phyloP scores from a whole-genome alignment of 2,888 invertebrate species.

The Exocentrus adspersus region DNA sequence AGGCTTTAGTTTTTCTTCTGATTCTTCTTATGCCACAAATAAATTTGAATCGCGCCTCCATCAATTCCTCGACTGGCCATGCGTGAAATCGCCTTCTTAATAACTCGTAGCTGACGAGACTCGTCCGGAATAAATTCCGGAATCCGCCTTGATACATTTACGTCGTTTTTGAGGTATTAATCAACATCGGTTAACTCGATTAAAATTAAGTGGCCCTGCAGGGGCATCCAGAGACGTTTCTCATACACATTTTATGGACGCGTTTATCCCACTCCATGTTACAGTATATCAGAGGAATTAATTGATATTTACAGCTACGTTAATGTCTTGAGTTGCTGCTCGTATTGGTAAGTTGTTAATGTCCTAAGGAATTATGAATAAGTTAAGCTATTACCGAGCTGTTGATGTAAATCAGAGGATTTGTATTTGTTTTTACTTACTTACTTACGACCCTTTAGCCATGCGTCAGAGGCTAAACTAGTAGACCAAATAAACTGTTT shows the following conservation, averaged over 20 bases:
- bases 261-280: background rate
- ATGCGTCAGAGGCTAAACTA: no score
- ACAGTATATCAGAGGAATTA: background rate
- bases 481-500: no score
- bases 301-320: constrained; percentile 2
- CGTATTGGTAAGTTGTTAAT: no score
- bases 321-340: background rate
- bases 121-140: constrained; percentile 24
- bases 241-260: background rate
- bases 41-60: no score
- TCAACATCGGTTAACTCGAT: background rate
- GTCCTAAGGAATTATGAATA: no score
- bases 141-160: constrained; percentile 5
- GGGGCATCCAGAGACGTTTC: background rate
- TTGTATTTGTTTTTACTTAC: no score
- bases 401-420: no score
- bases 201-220: constrained; percentile 8
- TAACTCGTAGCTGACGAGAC: constrained; percentile 20
- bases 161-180: constrained; percentile 11
- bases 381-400: no score
- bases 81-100: constrained; percentile 23
- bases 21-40: no score
- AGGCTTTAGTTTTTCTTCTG: no score
- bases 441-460: no score
- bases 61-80: background rate